phyloP scores from a whole-genome alignment of 2,113 vertebrate species.

The Merops nubicus region DNA sequence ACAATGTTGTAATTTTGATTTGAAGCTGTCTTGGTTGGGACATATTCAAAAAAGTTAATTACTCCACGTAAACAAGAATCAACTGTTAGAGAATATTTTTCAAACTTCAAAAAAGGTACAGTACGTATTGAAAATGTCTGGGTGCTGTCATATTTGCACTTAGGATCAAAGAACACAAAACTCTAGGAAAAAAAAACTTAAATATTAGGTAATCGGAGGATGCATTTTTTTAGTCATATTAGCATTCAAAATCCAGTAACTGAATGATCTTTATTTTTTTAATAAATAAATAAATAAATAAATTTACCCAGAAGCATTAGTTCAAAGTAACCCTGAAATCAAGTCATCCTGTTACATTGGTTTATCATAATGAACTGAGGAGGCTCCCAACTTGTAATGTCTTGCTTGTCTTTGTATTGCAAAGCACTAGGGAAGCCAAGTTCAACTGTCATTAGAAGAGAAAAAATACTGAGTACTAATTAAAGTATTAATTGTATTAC shows the following conservation, averaged over 20 bases:
- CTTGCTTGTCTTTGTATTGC: not conserved
- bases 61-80: not conserved
- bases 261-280: not conserved
- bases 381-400: not conserved
- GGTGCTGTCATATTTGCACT: not conserved
- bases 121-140: not conserved
- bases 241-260: not conserved
- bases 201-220: not conserved
- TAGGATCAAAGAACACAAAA: not conserved
- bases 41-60: not conserved
- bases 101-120: not conserved
- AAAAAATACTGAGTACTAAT: not conserved
- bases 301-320: not conserved
- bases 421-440: not conserved
- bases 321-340: not conserved
- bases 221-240: not conserved
- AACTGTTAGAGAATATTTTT: not conserved
- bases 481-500: not conserved
- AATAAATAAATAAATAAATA: not conserved
- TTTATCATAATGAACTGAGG: not conserved
- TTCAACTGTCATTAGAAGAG: not conserved
- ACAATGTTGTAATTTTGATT: not conserved
- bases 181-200: not conserved
- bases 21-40: not conserved
- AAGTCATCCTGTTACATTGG: not conserved